Conservation (phyloP, 2,797 vertebrate genomes). For the Peromyscus nudipes region DNA sequence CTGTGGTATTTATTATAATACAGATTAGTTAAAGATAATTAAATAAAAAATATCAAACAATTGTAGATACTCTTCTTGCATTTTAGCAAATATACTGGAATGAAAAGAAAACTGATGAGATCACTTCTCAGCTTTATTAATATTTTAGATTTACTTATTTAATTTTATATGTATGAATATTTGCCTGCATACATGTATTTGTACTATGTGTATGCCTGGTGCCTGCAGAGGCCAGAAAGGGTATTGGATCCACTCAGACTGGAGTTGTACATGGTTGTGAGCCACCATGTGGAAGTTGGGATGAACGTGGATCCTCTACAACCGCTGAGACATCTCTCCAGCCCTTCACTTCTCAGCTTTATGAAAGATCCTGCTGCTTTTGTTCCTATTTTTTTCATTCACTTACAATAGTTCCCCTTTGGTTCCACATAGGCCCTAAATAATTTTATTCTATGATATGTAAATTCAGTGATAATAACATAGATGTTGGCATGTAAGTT, state of each 20-base stretch:
- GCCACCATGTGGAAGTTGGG: too few species aligned
- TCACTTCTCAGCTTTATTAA: neutral
- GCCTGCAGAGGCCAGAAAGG: neutral
- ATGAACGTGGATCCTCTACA: too few species aligned
- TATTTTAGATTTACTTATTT: neutral
- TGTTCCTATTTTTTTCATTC: constrained; percentile 32
- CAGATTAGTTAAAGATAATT: constrained; percentile 14
- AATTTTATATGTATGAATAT: neutral
- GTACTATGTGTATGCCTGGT: neutral
- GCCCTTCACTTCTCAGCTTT: neutral
- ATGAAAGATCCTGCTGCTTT: neutral
- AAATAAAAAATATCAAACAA: neutral
- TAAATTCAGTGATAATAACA: neutral
- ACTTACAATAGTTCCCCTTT: neutral
- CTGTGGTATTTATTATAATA: neutral
- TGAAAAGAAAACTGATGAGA: constrained; percentile 14
- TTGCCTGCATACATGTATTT: neutral
- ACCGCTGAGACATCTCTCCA: neutral
- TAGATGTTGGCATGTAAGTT: neutral
- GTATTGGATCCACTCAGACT: neutral
- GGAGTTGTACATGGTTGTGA: too few species aligned
- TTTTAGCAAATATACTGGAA: neutral
- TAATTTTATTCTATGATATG: neutral
- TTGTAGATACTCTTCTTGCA: neutral
- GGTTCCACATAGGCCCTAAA: neutral